A percentile compares a stretch with the other conserved stretches of the same genome.
phyloP scores from a whole-genome alignment of 23 tunicate species.

The Oikopleura dioica region DNA sequence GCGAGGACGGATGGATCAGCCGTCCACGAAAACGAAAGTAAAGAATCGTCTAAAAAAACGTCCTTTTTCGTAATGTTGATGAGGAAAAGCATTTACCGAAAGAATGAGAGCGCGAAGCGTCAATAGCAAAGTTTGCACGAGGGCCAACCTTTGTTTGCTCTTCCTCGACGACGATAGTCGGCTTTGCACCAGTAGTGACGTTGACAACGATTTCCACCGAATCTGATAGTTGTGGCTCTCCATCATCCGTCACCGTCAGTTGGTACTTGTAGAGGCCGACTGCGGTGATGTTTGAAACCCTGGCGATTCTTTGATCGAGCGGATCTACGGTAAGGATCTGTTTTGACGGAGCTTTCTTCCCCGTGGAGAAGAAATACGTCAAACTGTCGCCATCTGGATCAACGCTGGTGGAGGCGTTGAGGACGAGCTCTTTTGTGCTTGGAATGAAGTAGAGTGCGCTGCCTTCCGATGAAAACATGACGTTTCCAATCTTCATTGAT shows the following conservation, averaged over 20 bases:
- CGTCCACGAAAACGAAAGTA: too few relatives aligned
- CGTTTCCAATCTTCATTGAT: not conserved
- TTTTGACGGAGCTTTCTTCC: not conserved
- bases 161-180: not conserved
- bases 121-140: not conserved
- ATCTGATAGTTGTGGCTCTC: conserved; percentile 14
- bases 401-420: not conserved
- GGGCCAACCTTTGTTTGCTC: not conserved
- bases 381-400: not conserved
- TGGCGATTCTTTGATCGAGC: not conserved
- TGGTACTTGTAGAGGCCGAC: conserved; percentile 48
- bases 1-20: too few relatives aligned
- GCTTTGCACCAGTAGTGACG: not conserved
- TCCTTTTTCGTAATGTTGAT: not conserved
- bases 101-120: not conserved
- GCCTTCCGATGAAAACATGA: not conserved
- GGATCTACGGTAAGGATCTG: not conserved
- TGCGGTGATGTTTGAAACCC: not conserved
- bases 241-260: conserved; percentile 48
- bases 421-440: not conserved
- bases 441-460: not conserved
- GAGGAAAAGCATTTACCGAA: not conserved
- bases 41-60: not conserved
- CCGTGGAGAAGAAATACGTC: not conserved
- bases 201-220: not conserved